Conservation (phyloP, 2,888 invertebrate species). For the Axea sp. region DNA sequence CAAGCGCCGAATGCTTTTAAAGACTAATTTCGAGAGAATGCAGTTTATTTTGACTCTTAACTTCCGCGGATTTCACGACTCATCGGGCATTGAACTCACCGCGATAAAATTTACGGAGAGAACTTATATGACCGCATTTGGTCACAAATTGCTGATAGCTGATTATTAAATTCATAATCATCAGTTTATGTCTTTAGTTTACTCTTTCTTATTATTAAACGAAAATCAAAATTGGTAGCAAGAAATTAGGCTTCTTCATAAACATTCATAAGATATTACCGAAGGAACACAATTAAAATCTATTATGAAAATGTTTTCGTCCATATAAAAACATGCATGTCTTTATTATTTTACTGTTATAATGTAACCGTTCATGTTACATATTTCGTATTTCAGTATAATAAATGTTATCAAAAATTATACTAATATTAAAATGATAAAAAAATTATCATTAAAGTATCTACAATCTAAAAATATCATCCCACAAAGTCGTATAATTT, state of each 20-base stretch:
- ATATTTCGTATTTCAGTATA: too few species aligned
- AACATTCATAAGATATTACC: too few species aligned
- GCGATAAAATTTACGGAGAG: neutral
- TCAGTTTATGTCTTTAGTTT: neutral
- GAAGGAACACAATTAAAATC: too few species aligned
- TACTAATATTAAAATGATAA: neutral
- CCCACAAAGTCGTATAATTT: neutral
- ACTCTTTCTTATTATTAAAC: neutral
- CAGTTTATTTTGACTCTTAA: constrained; percentile 21
- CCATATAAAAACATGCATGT: too few species aligned
- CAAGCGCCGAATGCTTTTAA: constrained; percentile 36
- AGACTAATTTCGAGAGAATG: constrained; percentile 26
- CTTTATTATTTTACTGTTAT: too few species aligned
- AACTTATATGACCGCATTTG: neutral
- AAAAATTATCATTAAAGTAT: neutral
- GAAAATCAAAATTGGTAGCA: too few species aligned
- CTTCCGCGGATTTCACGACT: constrained; percentile 39
- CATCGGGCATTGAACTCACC: constrained; percentile 38
- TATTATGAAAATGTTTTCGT: too few species aligned
- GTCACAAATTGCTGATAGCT: neutral
- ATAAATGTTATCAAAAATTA: too few species aligned
- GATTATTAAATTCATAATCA: constrained; percentile 5
- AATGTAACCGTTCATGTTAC: too few species aligned
- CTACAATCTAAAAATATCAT: neutral
- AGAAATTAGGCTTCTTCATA: too few species aligned